These are phyloP conservation scores for Eupithecia exiguata DNA, from an alignment of 2,888 invertebrate genomes.

Conservation along the genomic window DNA sequence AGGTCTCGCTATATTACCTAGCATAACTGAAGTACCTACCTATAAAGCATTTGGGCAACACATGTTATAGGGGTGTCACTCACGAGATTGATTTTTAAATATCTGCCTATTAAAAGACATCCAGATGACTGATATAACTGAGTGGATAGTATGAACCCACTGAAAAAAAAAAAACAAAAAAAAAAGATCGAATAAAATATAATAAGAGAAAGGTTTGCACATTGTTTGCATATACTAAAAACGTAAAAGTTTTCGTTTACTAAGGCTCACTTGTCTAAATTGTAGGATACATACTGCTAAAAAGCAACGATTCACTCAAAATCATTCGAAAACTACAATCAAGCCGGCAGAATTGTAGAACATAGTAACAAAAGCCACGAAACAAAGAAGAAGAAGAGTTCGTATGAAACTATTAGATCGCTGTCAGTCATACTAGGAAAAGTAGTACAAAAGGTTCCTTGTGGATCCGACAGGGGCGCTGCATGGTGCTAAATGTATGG, in stretches of 20 bases:
- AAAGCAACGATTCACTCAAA: background rate
- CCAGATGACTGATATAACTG: background rate
- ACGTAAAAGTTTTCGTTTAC: background rate
- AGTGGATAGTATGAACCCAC: background rate
- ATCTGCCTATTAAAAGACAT: background rate
- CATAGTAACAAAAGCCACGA: background rate
- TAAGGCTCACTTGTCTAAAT: background rate
- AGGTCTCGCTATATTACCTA: conserved; percentile 13
- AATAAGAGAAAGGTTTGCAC: no score
- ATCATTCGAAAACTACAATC: background rate
- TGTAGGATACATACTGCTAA: background rate
- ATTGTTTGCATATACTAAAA: background rate
- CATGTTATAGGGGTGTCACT: background rate
- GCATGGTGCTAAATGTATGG: no score
- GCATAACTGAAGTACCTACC: background rate
- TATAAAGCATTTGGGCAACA: background rate
- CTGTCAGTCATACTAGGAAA: no score
- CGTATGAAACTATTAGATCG: no score
- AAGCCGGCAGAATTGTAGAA: background rate
- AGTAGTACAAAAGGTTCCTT: no score
- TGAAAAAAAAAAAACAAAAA: no score
- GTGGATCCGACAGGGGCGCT: no score
- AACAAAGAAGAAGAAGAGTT: no score
- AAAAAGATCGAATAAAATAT: no score
- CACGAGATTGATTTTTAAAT: background rate